Evolutionary conservation across 2,888 invertebrate species (phyloP).

Genomic region (Caenorhabditis sp.): DNA sequence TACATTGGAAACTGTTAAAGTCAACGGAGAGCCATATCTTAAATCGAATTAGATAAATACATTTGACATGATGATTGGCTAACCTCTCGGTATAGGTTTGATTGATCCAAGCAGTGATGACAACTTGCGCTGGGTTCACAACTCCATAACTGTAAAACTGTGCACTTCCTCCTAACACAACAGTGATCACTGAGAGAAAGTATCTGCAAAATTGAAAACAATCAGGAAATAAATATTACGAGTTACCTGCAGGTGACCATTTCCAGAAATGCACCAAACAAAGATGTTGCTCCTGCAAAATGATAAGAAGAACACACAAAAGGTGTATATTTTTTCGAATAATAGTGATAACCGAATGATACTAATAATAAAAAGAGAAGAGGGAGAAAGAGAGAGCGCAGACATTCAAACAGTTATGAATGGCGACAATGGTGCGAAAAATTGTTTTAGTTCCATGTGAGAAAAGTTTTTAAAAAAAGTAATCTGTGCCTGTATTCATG

Average conservation of each 20-base stretch:
- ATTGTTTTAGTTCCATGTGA: not conserved
- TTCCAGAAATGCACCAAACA: not conserved
- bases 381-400: not conserved
- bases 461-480: not conserved
- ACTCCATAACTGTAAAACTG: constrained; percentile 69
- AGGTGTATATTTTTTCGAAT: not conserved
- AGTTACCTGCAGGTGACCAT: not conserved
- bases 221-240: not conserved
- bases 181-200: constrained; percentile 59
- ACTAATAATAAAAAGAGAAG: too few species aligned
- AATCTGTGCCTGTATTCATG: too few species aligned
- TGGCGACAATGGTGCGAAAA: too few species aligned
- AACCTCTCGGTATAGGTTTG: constrained; percentile 60
- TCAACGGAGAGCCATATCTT: constrained; percentile 38
- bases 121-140: constrained; percentile 65
- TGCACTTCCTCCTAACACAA: constrained; percentile 67
- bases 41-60: constrained; percentile 9
- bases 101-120: constrained; percentile 68
- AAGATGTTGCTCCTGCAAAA: not conserved
- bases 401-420: not conserved
- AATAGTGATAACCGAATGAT: too few species aligned
- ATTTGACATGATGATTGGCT: not conserved
- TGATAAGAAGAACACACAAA: not conserved
- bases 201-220: constrained; percentile 42
- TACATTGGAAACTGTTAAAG: constrained; percentile 60